A percentile compares a stretch with the other conserved stretches of the same genome.
Evolutionary conservation across 2,113 vertebrate genomes (phyloP).

Genomic region (Nematolebias whitei): DNA sequence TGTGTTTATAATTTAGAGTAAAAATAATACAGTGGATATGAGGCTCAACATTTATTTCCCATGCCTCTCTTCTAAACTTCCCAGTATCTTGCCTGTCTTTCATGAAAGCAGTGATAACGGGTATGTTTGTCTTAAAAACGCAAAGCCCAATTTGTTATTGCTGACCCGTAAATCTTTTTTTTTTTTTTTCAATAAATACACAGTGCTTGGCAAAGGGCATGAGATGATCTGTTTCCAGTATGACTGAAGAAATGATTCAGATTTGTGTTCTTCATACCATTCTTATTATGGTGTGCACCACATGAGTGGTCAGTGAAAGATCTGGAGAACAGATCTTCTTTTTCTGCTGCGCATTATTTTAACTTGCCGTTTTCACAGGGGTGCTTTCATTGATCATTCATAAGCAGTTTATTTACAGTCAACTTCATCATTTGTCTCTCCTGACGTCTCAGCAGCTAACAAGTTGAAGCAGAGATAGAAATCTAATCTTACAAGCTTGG

Average conservation of each 20-base stretch:
- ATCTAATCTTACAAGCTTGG: not conserved
- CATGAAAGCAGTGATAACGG: not conserved
- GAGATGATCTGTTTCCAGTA: conserved; percentile 13
- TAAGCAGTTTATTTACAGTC: not conserved
- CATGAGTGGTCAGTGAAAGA: not conserved
- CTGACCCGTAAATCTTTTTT: not conserved
- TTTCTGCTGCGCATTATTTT: not conserved
- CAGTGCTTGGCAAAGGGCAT: not conserved
- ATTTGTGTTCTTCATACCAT: not conserved
- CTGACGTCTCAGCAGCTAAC: too few species aligned
- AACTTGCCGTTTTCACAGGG: not conserved
- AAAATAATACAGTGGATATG: not conserved
- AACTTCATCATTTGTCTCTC: too few species aligned
- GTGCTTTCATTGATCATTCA: not conserved
- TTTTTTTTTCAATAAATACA: not conserved
- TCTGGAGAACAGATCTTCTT: not conserved
- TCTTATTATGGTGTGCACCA: not conserved
- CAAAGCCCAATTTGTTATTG: not conserved
- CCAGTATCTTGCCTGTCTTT: not conserved
- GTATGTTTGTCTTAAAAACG: not conserved
- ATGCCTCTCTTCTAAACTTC: not conserved
- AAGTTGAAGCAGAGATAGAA: not conserved
- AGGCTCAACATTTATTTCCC: not conserved
- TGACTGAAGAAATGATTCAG: conserved; percentile 6
- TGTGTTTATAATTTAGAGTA: not conserved